These are phyloP conservation scores for Oncorhynchus mykiss DNA, from an alignment of 2,113 vertebrate species.

Conservation along the genomic window DNA sequence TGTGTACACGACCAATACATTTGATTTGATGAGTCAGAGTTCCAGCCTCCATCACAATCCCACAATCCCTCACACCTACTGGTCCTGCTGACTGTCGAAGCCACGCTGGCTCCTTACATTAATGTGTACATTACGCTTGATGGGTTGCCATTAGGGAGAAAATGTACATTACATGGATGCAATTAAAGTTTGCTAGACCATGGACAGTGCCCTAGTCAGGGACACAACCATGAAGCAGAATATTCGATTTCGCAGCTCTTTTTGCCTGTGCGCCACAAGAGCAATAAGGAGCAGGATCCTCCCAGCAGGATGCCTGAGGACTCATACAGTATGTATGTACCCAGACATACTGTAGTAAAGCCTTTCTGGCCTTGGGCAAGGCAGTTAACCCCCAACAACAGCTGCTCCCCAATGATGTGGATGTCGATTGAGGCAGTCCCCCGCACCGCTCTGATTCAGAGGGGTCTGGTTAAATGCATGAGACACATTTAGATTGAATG, in stretches of 20 bases:
- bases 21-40: neutral
- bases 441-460: no score
- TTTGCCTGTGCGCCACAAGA: no score
- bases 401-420: no score
- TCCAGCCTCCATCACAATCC: neutral
- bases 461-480: no score
- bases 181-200: constrained; percentile 62
- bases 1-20: no score
- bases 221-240: constrained; percentile 58
- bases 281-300: no score
- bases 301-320: neutral
- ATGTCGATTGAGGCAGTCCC: no score
- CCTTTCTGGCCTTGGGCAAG: no score
- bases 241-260: constrained; percentile 56
- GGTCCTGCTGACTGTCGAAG: neutral
- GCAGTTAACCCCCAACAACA: no score
- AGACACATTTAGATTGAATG: no score
- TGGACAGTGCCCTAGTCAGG: constrained; percentile 50
- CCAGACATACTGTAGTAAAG: neutral
- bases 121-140: constrained; percentile 63
- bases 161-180: constrained; percentile 59
- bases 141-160: constrained; percentile 49
- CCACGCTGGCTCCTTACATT: constrained; percentile 45
- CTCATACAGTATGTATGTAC: constrained; percentile 6
- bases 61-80: neutral